These are phyloP conservation scores for Ageneiosus marmoratus DNA, from an alignment of 2,113 vertebrate species.

Conservation along the genomic window DNA sequence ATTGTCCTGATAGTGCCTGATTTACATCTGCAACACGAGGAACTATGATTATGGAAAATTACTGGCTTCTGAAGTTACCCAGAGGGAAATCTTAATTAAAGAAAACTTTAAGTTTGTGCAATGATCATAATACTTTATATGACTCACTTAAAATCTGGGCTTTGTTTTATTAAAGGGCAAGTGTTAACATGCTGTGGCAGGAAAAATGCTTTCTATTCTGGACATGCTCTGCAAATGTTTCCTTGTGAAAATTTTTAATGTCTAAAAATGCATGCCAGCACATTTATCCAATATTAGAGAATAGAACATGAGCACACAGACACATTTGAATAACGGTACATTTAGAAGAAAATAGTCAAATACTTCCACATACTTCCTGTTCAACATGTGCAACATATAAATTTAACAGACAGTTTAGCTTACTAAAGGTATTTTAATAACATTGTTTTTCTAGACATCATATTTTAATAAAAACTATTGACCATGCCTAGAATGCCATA, in stretches of 20 bases:
- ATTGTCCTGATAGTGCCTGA: not conserved
- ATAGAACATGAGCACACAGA: not conserved
- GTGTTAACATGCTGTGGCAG: not conserved
- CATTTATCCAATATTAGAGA: not conserved
- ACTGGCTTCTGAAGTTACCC: not conserved
- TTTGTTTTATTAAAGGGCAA: slow-evolving; percentile 3
- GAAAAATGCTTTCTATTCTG: not conserved
- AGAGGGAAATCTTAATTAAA: not conserved
- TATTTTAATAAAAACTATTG: not conserved
- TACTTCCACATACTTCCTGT: not conserved
- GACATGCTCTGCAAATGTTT: not conserved
- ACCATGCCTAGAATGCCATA: not conserved
- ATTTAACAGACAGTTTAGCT: not conserved
- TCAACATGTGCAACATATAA: not conserved
- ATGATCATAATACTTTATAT: not conserved
- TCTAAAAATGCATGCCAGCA: not conserved
- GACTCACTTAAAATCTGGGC: not conserved
- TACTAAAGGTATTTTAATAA: not conserved
- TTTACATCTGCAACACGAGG: not conserved
- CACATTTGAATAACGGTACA: not conserved
- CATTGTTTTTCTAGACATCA: not conserved
- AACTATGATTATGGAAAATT: not conserved
- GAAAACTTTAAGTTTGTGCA: not conserved
- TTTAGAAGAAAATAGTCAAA: not conserved
- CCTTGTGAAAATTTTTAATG: not conserved